Evolutionary conservation across 2,113 vertebrate genomes (phyloP), one percentile per base, ranked within the genome.

Genomic region (Aix galericulata): DNA sequence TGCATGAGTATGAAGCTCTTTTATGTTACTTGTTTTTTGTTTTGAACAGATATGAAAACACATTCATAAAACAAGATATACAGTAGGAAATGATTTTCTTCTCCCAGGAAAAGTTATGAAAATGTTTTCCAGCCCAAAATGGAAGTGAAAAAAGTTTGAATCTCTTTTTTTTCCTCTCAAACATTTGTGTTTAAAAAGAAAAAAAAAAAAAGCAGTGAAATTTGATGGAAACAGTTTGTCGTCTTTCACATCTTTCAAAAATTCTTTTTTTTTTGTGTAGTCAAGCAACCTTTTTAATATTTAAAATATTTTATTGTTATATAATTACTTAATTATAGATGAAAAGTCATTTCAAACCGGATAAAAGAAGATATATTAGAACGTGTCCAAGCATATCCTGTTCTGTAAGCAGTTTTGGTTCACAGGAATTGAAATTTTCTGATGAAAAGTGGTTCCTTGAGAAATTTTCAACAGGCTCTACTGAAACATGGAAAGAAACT

Each of bases 381-480:
- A 88, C 44, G 22, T 25, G 74, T 83, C 34, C 13, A 84, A 84
- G 67, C 48, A 46, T 68, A 66, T 62, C 73, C 58, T 84, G 58
- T 62, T 7, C 74, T 92, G 23, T 36, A 38, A 85, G 77, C 87
- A 82, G 14, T 89, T 91, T 68, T 76, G 40, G 50, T 91, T 69
- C 63, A 78, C 25, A 26, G n/a, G 25, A 92, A 76, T 50, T 90
- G 66, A 31, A 72, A 73, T 76, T 91, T 88, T 95, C 68, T 90
- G 58, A 46, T 75, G 62, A 89, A 82, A 93, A 66, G 40, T 38
- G 8, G 84, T 78, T 89, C 50, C 36, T 55, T 90, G 53, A 66
- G 80, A 93, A 73, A 69, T 93, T 94, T 93, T 88, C 86, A 78
- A 82, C 75, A 88, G 77, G 73, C 60, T 92, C 23, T 92, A 84